These are phyloP conservation scores for Sebastes jordani DNA, from an alignment of 2,797 vertebrate genomes.

Conservation along the genomic window DNA sequence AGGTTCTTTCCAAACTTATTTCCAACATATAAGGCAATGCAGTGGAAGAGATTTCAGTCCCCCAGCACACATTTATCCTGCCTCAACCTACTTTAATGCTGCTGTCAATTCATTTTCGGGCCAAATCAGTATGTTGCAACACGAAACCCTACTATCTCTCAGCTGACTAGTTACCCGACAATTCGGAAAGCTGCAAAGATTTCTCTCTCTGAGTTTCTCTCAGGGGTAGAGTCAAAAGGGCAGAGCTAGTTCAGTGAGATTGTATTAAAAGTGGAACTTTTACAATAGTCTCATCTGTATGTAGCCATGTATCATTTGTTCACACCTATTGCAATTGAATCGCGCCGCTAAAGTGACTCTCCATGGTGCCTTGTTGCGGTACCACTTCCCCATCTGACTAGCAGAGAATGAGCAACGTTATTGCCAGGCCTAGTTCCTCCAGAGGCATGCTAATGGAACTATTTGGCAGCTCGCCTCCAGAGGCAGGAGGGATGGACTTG, in stretches of 20 bases:
- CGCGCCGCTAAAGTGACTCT: slow-evolving; percentile 48
- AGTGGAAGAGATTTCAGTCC: not conserved
- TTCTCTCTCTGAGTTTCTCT: slow-evolving; percentile 2
- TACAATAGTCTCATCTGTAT: slow-evolving; percentile 35
- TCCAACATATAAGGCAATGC: not conserved
- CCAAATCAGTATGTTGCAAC: slow-evolving; percentile 5
- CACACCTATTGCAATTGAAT: slow-evolving; percentile 57
- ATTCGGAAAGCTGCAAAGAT: slow-evolving; percentile 2
- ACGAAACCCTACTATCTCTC: slow-evolving; percentile 25
- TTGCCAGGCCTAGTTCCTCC: slow-evolving; percentile 67
- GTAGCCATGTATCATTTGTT: slow-evolving; percentile 55
- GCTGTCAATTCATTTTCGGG: slow-evolving; percentile 31
- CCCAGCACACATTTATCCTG: slow-evolving; percentile 10
- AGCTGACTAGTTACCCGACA: slow-evolving; percentile 26
- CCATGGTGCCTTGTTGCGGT: slow-evolving; percentile 41
- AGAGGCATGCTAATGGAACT: slow-evolving; percentile 75
- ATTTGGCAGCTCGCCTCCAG: slow-evolving; percentile 73
- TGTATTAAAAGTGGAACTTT: slow-evolving; percentile 57
- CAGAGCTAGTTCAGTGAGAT: slow-evolving; percentile 34
- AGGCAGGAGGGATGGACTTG: slow-evolving; percentile 76
- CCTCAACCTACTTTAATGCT: slow-evolving; percentile 22
- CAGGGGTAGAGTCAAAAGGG: slow-evolving; percentile 25
- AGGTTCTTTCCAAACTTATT: not conserved
- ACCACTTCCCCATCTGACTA: slow-evolving; percentile 61
- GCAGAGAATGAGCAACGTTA: slow-evolving; percentile 67